phyloP scores from a whole-genome alignment of 2,888 invertebrate species.

The Nezara viridula region DNA sequence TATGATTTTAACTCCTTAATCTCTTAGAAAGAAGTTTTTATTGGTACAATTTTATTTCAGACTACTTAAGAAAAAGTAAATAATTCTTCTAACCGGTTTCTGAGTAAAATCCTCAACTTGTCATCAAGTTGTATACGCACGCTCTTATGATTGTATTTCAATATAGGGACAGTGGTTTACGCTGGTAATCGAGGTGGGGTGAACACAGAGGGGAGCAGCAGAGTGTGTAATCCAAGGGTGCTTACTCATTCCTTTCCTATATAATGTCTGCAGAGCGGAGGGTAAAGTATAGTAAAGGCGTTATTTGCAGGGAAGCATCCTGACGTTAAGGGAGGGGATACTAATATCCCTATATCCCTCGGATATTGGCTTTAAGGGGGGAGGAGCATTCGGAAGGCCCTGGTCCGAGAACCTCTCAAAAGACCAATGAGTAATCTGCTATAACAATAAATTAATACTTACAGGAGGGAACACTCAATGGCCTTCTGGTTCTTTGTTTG shows the following conservation, averaged over 20 bases:
- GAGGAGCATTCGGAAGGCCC: neutral
- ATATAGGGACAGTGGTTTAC: neutral
- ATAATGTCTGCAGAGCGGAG: neutral
- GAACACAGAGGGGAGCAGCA: neutral
- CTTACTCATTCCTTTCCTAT: conserved; percentile 32
- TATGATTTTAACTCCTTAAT: too few species aligned
- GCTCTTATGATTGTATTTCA: neutral
- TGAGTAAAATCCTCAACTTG: too few species aligned
- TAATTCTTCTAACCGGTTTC: too few species aligned
- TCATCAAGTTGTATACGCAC: neutral
- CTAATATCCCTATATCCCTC: conserved; percentile 31
- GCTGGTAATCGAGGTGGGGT: neutral
- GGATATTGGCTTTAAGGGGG: conserved; percentile 14
- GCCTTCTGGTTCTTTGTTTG: conserved; percentile 1
- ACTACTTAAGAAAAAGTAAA: too few species aligned
- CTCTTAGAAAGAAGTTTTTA: too few species aligned
- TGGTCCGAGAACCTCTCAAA: conserved; percentile 41
- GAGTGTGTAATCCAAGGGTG: conserved; percentile 34
- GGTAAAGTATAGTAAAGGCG: conserved; percentile 16
- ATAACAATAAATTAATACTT: conserved; percentile 48
- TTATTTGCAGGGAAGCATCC: conserved; percentile 26
- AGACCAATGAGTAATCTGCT: conserved; percentile 41
- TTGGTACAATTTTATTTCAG: too few species aligned
- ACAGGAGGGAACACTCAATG: neutral
- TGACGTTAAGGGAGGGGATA: conserved; percentile 11